Evolutionary conservation across 2,113 vertebrate genomes (phyloP).

Genomic region (Heterocephalus glaber): DNA sequence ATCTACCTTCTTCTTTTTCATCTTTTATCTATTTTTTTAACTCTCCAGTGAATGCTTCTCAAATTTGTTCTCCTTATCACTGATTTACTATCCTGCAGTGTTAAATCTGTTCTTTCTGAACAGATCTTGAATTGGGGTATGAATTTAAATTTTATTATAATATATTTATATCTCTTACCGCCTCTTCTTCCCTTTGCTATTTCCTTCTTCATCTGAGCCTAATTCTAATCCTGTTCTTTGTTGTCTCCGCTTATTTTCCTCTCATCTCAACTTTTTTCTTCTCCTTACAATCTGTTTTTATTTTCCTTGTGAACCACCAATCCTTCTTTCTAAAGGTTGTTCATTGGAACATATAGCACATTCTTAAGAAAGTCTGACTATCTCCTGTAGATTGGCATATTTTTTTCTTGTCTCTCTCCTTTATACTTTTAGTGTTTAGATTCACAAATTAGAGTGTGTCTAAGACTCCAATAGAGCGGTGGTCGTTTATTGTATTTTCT

Average conservation of each 20-base stretch:
- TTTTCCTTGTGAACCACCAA: not conserved
- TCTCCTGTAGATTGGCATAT: not conserved
- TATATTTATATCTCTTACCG: not conserved
- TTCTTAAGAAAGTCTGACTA: not conserved
- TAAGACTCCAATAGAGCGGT: not conserved
- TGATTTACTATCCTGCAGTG: constrained; percentile 16
- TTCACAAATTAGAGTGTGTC: not conserved
- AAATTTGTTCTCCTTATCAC: not conserved
- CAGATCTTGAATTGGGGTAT: not conserved
- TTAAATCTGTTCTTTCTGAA: not conserved
- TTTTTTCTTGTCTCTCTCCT: not conserved
- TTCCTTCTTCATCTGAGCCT: not conserved
- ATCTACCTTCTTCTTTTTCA: not conserved
- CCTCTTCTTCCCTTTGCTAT: not conserved
- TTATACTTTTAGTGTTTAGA: constrained; percentile 11
- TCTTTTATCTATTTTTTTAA: not conserved
- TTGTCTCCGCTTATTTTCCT: not conserved
- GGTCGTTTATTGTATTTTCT: not conserved
- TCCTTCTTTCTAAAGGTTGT: constrained; percentile 12
- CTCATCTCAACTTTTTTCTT: not conserved
- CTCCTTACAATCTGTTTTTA: not conserved
- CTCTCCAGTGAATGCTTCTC: constrained; percentile 2
- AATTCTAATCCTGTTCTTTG: not conserved
- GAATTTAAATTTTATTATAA: constrained; percentile 35
- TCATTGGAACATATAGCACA: not conserved